Evolutionary conservation across 1,140 invertebrate genomes (phyloP).

Genomic region (Monochamus saltuarius): DNA sequence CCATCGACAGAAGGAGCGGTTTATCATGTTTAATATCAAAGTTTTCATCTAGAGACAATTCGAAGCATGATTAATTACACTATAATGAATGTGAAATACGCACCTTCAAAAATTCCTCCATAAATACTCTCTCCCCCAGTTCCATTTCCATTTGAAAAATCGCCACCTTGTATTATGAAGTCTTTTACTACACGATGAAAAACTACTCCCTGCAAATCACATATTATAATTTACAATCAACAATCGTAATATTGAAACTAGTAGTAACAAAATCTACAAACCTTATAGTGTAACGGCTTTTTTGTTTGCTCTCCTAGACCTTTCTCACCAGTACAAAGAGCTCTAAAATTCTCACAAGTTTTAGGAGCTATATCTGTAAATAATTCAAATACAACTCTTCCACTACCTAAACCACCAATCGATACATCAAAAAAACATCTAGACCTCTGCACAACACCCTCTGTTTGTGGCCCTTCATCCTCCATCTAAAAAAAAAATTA

Average conservation of each 20-base stretch:
- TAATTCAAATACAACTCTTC: conserved; percentile 91
- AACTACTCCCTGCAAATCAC: conserved; percentile 68
- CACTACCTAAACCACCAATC: conserved; percentile 83
- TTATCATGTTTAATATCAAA: conserved; percentile 76
- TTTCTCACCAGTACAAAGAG: conserved; percentile 87
- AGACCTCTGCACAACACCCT: conserved; percentile 52
- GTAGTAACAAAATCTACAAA: conserved; percentile 29
- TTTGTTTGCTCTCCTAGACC: conserved; percentile 71
- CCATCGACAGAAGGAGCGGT: conserved; percentile 90
- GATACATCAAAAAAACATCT: conserved; percentile 90
- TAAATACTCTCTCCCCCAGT: conserved; percentile 91
- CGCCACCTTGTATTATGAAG: conserved; percentile 88
- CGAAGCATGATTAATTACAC: neutral
- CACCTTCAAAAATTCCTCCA: conserved; percentile 85
- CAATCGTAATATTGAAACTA: neutral
- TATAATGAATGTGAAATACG: neutral
- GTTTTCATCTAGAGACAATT: neutral
- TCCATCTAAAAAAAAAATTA: too few species aligned
- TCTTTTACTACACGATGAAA: conserved; percentile 93
- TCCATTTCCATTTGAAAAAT: conserved; percentile 87
- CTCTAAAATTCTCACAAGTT: conserved; percentile 92
- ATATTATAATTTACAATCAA: neutral
- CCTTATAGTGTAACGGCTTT: conserved; percentile 74
- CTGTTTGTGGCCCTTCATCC: neutral
- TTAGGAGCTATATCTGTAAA: conserved; percentile 91